Conservation (phyloP, 1,140 invertebrate species). For the Drosophila santomea region DNA sequence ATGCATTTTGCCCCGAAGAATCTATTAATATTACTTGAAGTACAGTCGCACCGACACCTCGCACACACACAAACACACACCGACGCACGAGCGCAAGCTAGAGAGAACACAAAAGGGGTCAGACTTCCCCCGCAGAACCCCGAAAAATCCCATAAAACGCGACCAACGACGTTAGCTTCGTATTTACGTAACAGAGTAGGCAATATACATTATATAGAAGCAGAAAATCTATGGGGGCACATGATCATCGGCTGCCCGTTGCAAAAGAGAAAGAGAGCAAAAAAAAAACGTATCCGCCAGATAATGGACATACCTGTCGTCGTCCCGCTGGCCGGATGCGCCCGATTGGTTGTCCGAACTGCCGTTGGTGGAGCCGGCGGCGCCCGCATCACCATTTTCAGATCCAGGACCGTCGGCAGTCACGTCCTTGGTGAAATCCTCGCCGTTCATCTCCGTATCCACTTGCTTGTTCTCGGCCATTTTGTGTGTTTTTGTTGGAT, state of each 20-base stretch:
- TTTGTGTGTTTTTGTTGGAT: slow-evolving; percentile 44
- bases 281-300: slow-evolving; percentile 12
- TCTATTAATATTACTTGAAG: slow-evolving; percentile 71
- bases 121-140: slow-evolving; percentile 37
- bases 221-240: slow-evolving; percentile 54
- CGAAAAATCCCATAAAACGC: slow-evolving; percentile 53
- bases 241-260: slow-evolving; percentile 56
- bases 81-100: slow-evolving; percentile 38
- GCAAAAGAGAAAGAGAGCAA: slow-evolving; percentile 8
- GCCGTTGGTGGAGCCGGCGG: slow-evolving; percentile 86
- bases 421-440: slow-evolving; percentile 90
- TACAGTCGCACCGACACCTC: slow-evolving; percentile 77
- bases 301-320: slow-evolving; percentile 88
- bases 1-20: slow-evolving; percentile 46
- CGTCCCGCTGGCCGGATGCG: slow-evolving; percentile 88
- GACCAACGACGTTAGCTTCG: slow-evolving; percentile 73
- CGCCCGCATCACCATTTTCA: slow-evolving; percentile 86
- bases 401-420: slow-evolving; percentile 86
- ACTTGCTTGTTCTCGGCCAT: slow-evolving; percentile 79
- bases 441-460: slow-evolving; percentile 85
- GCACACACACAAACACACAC: slow-evolving; percentile 42
- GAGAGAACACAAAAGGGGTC: slow-evolving; percentile 72
- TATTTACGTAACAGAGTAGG: slow-evolving; percentile 77
- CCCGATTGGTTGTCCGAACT: slow-evolving; percentile 87
- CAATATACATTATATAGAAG: slow-evolving; percentile 44